Conservation (phyloP, 2,797 vertebrate genomes). For the Chaenodraco wilsoni region DNA sequence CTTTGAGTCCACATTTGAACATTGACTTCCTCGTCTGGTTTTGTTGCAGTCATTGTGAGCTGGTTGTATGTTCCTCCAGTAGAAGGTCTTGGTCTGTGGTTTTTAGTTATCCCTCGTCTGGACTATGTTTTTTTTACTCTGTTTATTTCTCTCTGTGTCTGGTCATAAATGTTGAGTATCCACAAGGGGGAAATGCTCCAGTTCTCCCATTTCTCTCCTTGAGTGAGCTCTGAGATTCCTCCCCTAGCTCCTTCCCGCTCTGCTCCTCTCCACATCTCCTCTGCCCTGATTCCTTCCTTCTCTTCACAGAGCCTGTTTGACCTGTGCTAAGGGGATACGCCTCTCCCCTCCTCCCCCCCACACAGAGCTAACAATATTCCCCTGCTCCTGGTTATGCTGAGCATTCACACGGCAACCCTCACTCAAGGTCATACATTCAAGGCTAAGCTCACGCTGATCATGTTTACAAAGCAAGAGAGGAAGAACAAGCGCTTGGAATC, state of each 20-base stretch:
- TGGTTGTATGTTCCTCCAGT: neutral
- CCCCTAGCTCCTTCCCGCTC: constrained; percentile 15
- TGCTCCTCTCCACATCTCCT: constrained; percentile 20
- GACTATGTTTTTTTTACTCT: neutral
- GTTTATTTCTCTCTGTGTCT: constrained; percentile 21
- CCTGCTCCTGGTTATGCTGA: constrained; percentile 40
- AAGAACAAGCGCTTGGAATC: constrained; percentile 20
- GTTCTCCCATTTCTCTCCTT: constrained; percentile 72
- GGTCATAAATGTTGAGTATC: constrained; percentile 64
- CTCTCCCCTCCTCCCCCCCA: constrained; percentile 43
- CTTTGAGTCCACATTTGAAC: too few relatives aligned
- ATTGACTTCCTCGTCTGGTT: neutral
- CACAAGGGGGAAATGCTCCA: constrained; percentile 69
- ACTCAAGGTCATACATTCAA: constrained; percentile 53
- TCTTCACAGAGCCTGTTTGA: constrained; percentile 57
- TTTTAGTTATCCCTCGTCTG: neutral
- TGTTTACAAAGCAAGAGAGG: constrained; percentile 31
- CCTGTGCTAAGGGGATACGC: constrained; percentile 40
- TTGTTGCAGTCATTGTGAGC: neutral
- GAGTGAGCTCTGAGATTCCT: constrained; percentile 53
- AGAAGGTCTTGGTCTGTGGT: constrained; percentile 5
- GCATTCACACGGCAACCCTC: constrained; percentile 1
- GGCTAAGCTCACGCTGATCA: constrained; percentile 17
- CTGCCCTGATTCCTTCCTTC: constrained; percentile 59
- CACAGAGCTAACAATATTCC: constrained; percentile 39